A percentile compares a stretch with the other conserved stretches of the same genome.
Evolutionary conservation across 2,888 invertebrate genomes (phyloP).

Genomic region (Stenoptilia bipunctidactyla): DNA sequence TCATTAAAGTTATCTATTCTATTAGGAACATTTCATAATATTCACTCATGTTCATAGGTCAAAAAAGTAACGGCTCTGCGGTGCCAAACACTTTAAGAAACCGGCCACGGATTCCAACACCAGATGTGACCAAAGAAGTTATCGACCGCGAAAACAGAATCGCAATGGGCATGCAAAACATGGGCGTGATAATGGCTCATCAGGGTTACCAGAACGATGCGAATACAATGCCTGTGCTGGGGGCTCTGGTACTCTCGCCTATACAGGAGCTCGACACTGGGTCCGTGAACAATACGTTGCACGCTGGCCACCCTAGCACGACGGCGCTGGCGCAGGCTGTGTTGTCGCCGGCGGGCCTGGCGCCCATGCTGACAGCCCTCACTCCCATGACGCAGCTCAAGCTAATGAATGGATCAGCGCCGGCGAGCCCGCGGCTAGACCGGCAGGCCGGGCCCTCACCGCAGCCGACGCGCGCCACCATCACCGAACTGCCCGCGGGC

Average conservation of each 20-base stretch:
- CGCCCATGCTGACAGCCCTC: constrained; percentile 54
- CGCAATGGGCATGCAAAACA: constrained; percentile 61
- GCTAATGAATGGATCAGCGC: constrained; percentile 61
- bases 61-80: constrained; percentile 78
- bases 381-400: constrained; percentile 73
- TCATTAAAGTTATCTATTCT: no score
- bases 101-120: constrained; percentile 90
- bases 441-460: constrained; percentile 25
- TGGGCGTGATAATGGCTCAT: constrained; percentile 80
- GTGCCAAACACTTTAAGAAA: constrained; percentile 79
- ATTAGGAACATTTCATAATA: no score
- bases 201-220: constrained; percentile 73
- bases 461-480: constrained; percentile 26
- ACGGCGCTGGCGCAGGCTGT: constrained; percentile 85
- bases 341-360: constrained; percentile 64
- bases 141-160: constrained; percentile 79
- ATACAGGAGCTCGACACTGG: constrained; percentile 87
- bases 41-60: constrained; percentile 69
- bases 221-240: constrained; percentile 73
- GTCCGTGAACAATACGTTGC: constrained; percentile 80
- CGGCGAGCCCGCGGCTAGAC: constrained; percentile 48
- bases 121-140: constrained; percentile 87
- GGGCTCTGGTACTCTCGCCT: constrained; percentile 83
- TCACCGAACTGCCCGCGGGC: constrained; percentile 27
- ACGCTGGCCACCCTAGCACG: constrained; percentile 80